Evolutionary conservation across 2,113 vertebrate genomes (phyloP), one percentile per base, ranked within the genome.

Genomic region (Barbus barbus): DNA sequence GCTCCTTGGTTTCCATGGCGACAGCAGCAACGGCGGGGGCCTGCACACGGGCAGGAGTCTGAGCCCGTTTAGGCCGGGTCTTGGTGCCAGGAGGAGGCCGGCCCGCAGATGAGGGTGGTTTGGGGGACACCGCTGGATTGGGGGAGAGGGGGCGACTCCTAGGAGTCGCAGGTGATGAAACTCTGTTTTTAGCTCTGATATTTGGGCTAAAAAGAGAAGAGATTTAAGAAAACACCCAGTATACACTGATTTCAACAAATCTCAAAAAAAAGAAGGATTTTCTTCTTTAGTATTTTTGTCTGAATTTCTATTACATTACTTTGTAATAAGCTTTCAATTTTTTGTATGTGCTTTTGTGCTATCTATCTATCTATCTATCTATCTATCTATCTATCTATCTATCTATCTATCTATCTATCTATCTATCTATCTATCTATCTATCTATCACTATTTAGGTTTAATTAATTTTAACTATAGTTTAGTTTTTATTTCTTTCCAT

Each of bases 111-210:
- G 94, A 84, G 20, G 95, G 92, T 0, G 93, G 95, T 83, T 95
- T 93, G 48, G 95, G 92, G 0, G 95, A 87, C 3, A 28, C 69
- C 0, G 89, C 92, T 24, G 91, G 94, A 84, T 95, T 92, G 9
- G 96, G 96, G 16, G 96, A 97, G 0, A 96, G 89, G 0, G 96
- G 94, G 16, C 95, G 94, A 60, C 93, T 93, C 87, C 93, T 96
- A 58, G 95, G 92, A 5, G 94, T 90, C 0, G 94, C 95, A 0
- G 97, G 96, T 0, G 97, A 97, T 0, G 95, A 92, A 22, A 96
- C 94, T 86, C 95, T 93, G 86, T 95, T 95, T 92, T 93, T 97
- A 84, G 91, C 90, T 78, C 94, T 93, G 0, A 94, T 92, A 83
- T 96, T 95, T 89, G 91, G 92, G 84, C 80, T 85, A 65, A 73